Evolutionary conservation across 2,888 invertebrate species (phyloP).

Genomic region (Notodonta dromedarius): DNA sequence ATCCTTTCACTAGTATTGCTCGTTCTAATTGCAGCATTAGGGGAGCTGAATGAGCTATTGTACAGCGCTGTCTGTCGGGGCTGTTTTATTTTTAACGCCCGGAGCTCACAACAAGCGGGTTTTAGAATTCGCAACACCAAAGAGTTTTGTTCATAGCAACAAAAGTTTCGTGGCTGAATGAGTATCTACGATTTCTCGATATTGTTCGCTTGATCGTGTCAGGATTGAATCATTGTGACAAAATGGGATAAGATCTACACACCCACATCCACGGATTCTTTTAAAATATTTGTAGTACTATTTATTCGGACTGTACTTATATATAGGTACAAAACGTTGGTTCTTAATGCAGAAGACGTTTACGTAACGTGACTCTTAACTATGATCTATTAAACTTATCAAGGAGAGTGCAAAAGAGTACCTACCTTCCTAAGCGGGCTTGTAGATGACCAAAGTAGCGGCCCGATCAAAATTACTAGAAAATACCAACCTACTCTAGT

Average conservation of each 20-base stretch:
- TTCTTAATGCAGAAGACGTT: too few species aligned
- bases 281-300: too few species aligned
- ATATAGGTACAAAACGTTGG: too few species aligned
- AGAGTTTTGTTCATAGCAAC: constrained; percentile 51
- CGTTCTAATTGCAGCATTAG: constrained; percentile 76
- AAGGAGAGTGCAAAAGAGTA: too few species aligned
- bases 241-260: not conserved
- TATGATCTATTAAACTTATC: too few species aligned
- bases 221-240: not conserved
- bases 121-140: constrained; percentile 45
- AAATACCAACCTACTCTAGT: too few species aligned
- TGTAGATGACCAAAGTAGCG: too few species aligned
- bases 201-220: constrained; percentile 5
- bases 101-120: constrained; percentile 55
- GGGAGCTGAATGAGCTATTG: constrained; percentile 70
- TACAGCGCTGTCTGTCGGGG: constrained; percentile 55
- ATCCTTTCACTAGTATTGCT: constrained; percentile 71
- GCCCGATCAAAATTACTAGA: too few species aligned
- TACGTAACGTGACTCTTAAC: too few species aligned
- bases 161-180: constrained; percentile 40
- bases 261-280: too few species aligned
- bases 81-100: constrained; percentile 68
- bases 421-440: too few species aligned
- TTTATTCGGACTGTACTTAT: not conserved
- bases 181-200: constrained; percentile 34